Evolutionary conservation across 2,113 vertebrate genomes (phyloP), one percentile per base, ranked within the genome.

Genomic region (Collichthys lucidus): DNA sequence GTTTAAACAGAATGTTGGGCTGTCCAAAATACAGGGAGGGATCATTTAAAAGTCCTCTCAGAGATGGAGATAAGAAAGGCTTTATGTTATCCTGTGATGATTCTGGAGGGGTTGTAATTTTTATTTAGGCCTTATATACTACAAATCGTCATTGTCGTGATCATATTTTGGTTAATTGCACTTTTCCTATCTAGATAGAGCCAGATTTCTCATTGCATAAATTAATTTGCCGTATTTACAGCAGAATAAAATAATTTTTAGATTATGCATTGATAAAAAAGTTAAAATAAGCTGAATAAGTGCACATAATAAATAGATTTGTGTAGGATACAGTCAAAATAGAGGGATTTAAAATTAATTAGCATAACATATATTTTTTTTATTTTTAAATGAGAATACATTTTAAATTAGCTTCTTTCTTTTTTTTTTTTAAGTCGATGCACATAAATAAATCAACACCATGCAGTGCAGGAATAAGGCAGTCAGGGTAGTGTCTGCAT

Each of bases 401-500:
- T 46, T 46, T 46, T 46, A 52, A 44, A 74, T 7, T 3, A 11
- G n/a, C 42, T 10, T 55, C n/a, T n/a, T n/a, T n/a, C n/a, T n/a
- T n/a, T n/a, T 2, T 46, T 1, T 17, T n/a, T 61, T 11, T 5
- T 0, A 15, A 0, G 52, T 3, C 60, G n/a, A 42, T 10, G 29
- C 24, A 47, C n/a, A 3, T 19, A 17, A 24, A 46, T 56, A 17
- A n/a, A 4, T 12, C 17, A 10, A 10, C 12, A 17, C 17, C 2
- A 9, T 17, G 47, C 15, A 3, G n/a, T n/a, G 35, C 20, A 14
- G 55, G 7, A 24, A 15, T 20, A 22, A 11, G 52, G 15, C 52
- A 14, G 52, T 75, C 61, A 59, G n/a, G 14, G n/a, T 7, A 15
- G 20, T 55, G 69, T 79, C 66, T 66, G 31, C 44, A 15, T 68